Evolutionary conservation across 2,113 vertebrate genomes (phyloP).

Genomic region (Oxyruncus cristatus): DNA sequence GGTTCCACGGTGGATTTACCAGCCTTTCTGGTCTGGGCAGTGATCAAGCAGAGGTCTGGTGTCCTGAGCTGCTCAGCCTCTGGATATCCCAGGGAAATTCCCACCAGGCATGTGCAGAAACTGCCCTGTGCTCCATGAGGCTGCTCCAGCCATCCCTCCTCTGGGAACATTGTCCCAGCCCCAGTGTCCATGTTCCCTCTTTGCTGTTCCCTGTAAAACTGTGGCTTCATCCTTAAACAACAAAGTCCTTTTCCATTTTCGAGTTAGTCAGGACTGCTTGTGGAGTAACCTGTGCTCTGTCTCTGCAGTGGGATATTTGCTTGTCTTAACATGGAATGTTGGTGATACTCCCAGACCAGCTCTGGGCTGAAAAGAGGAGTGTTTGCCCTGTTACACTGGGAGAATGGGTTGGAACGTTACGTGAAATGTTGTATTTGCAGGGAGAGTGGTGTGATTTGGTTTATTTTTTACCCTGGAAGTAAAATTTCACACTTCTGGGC

Average conservation of each 20-base stretch:
- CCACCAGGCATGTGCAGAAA: not conserved
- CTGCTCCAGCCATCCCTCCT: not conserved
- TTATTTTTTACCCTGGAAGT: not conserved
- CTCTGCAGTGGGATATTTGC: not conserved
- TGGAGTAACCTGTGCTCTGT: not conserved
- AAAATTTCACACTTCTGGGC: not conserved
- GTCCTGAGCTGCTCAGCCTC: not conserved
- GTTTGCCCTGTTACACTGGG: not conserved
- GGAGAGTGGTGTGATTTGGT: not conserved
- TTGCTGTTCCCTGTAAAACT: not conserved
- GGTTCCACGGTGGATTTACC: not conserved
- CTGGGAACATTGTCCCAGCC: accelerated
- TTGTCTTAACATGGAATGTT: not conserved
- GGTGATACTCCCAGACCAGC: not conserved
- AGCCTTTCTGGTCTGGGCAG: not conserved
- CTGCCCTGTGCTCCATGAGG: not conserved
- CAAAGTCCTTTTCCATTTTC: not conserved
- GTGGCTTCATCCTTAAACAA: not conserved
- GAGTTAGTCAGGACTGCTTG: not conserved
- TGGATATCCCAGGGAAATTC: not conserved
- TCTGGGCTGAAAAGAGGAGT: not conserved
- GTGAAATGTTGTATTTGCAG: not conserved
- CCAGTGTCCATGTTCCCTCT: not conserved
- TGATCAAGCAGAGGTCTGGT: not conserved
- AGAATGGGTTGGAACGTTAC: not conserved